Percentiles rank a stretch among this genome's conserved stretches.
phyloP scores from a whole-genome alignment of 2,888 invertebrate species.

The Ormyrus pomaceus region DNA sequence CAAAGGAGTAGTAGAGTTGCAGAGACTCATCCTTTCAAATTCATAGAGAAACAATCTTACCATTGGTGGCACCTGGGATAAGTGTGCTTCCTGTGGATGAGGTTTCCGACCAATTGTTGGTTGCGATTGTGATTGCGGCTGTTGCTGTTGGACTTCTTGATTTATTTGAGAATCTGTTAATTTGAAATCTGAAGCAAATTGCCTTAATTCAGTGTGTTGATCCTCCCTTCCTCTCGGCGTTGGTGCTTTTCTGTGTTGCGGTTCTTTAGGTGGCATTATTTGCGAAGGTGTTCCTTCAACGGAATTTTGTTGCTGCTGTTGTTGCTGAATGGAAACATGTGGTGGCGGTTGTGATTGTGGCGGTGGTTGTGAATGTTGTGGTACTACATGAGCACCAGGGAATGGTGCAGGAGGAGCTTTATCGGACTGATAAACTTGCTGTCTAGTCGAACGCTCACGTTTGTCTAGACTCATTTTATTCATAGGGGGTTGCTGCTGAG shows the following conservation, averaged over 20 bases:
- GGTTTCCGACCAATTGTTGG: conserved; percentile 49
- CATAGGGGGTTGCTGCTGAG: conserved; percentile 63
- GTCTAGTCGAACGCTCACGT: conserved; percentile 72
- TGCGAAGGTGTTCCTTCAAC: conserved; percentile 17
- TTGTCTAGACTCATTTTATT: conserved; percentile 71
- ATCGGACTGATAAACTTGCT: conserved; percentile 71
- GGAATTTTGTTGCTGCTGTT: conserved; percentile 19
- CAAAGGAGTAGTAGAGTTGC: not conserved
- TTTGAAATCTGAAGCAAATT: conserved; percentile 89
- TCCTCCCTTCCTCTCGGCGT: conserved; percentile 70
- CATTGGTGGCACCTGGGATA: conserved; percentile 57
- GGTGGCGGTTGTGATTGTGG: conserved; percentile 65
- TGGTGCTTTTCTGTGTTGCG: conserved; percentile 61
- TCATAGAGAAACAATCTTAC: conserved; percentile 14
- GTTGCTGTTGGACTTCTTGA: conserved; percentile 60
- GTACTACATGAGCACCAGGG: conserved; percentile 68
- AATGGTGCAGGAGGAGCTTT: conserved; percentile 73
- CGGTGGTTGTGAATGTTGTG: conserved; percentile 68
- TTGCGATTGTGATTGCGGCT: conserved; percentile 57
- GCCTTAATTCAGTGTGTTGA: conserved; percentile 81
- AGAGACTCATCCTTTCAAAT: conserved; percentile 41
- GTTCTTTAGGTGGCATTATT: conserved; percentile 41
- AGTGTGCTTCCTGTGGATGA: conserved; percentile 63
- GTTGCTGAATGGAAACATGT: conserved; percentile 62
- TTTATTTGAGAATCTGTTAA: conserved; percentile 75